Evolutionary conservation across 2,113 vertebrate species (phyloP), one percentile per base, ranked within the genome.

Genomic region (Probosciger aterrimus): DNA sequence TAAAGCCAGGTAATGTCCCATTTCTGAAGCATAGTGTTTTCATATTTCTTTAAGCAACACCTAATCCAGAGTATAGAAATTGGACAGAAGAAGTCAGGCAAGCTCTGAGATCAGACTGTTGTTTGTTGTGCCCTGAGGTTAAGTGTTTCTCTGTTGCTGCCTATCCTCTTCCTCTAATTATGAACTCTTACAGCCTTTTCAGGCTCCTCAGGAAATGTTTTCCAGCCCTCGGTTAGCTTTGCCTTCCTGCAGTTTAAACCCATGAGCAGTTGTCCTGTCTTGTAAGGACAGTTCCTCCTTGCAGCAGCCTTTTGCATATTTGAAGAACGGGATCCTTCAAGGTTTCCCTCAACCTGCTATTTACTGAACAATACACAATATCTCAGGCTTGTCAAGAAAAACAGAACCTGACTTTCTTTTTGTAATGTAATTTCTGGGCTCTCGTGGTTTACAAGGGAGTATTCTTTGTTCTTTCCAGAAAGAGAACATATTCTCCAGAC

Each of bases 401-500:
- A 73, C 5, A 30, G 0, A 31, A n/a, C 31, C 13, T 80, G 30
- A 12, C 3, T 8, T 24, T 20, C 13, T 41, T 57, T 46, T 52
- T 37, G 62, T 33, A 3, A 18, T 44, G 28, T 59, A 1, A 9
- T 53, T 81, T 83, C 41, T 94, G 86, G 46, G 9, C 22, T 80
- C 23, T 69, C 12, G 43, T 59, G 39, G 7, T 88, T 88, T 77
- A 62, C 52, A 76, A 82, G 47, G 63, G 67, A 16, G 10, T 71
- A 10, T 74, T 88, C 35, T 94, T 86, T 96, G 47, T 65, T 82
- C 39, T 78, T 95, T 82, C 35, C 86, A 98, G 98, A 80, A 98
- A 98, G 92, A 97, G 98, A 95, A 98, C 98, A 6, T 98, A 98
- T 7, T 98, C 98, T 96, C 98, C 98, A 89, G 98, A 98, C 91